Evolutionary conservation across 2,888 invertebrate species (phyloP), one percentile per base, ranked within the genome.

Genomic region (Tridacna crocea): DNA sequence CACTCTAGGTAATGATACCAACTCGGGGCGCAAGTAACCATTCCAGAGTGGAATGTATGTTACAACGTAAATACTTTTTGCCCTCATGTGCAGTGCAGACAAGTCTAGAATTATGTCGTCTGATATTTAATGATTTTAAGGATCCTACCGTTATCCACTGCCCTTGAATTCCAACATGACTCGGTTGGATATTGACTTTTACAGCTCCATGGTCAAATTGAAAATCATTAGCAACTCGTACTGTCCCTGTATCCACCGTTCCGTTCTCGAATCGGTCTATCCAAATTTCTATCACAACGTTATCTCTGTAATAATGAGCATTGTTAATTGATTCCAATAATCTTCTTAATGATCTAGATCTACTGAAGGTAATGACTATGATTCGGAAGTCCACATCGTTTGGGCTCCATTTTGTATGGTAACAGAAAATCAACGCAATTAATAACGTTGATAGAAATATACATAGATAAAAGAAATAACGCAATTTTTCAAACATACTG

Each of bases 111-210:
- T 36, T 36, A 4, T 36, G 8, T 36, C 36, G 36, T 36, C 2
- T 36, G 36, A 8, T 36, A n/a, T n/a, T n/a, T n/a, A 36, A 36
- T 4, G 36, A 36, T 4, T 36, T 36, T 8, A 36, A 36, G 36
- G 36, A 36, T n/a, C 27, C 26, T 26, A 65, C 65, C 10, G 65
- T 65, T 12, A 65, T 65, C 72, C 72, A 72, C 24, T 72, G 72
- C 22, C 51, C 51, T 22, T 11, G 24, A 12, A 72, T 26, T 24
- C 72, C 72, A 48, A 72, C 72, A 48, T 72, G n/a, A 3, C 12
- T 22, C 17, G 13, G 4, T 15, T 72, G 72, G 10, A 27, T 26
- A 26, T 65, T 12, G 24, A 65, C 27, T 26, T 17, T 10, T 27
- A 27, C 27, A 26, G 15, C 11, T 2, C 65, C 65, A 17, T 65